These are phyloP conservation scores for Formica aserva DNA, from an alignment of 2,888 invertebrate species.

Conservation along the genomic window DNA sequence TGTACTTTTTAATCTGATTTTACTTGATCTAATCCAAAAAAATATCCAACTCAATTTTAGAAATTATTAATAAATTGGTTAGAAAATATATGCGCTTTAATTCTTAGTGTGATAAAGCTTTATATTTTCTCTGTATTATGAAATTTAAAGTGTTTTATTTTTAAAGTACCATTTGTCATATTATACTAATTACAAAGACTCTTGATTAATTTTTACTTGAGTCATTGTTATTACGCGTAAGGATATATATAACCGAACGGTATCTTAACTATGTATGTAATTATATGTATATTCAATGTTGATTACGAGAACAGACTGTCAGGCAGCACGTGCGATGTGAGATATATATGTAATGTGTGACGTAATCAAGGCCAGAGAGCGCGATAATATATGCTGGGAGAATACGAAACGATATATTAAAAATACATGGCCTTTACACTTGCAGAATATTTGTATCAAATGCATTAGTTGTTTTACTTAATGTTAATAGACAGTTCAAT, in stretches of 20 bases:
- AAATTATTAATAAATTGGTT: neutral
- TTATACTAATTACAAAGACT: neutral
- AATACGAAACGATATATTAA: constrained; percentile 25
- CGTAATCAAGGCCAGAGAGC: constrained; percentile 40
- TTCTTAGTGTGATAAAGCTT: neutral
- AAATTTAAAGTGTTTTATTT: constrained; percentile 14
- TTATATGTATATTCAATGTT: neutral
- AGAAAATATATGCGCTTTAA: neutral
- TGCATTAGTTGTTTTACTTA: neutral
- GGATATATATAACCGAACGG: neutral
- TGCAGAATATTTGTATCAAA: neutral
- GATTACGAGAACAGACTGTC: constrained; percentile 28
- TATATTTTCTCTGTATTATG: neutral
- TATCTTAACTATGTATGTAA: neutral
- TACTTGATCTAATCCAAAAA: neutral
- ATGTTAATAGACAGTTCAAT: neutral
- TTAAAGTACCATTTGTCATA: neutral
- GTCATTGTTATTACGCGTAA: constrained; percentile 2
- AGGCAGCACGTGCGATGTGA: constrained; percentile 25
- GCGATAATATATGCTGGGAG: constrained; percentile 28
- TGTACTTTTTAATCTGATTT: neutral
- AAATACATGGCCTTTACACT: constrained; percentile 1
- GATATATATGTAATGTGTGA: constrained; percentile 22
- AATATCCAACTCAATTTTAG: neutral
- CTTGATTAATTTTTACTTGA: constrained; percentile 3